Evolutionary conservation across 2,797 vertebrate species (phyloP).

Genomic region (Coregonus suidteri): DNA sequence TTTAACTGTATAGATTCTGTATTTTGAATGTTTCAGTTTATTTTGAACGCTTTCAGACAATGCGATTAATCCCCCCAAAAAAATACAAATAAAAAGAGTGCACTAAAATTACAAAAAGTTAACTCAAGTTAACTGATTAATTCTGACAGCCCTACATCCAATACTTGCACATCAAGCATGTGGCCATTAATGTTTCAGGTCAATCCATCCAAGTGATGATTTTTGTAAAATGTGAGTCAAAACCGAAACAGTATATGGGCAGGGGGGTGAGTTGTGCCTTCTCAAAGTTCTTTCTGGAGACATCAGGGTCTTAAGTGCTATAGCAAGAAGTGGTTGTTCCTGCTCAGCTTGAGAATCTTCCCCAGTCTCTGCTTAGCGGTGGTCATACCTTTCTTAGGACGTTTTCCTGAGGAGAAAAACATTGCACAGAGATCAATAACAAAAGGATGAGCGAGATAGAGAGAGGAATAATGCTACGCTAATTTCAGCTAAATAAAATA

Average conservation of each 20-base stretch:
- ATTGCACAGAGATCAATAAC: background rate
- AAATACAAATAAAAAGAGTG: no score
- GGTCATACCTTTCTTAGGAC: conserved; percentile 99
- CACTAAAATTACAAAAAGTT: no score
- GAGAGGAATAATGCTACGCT: background rate
- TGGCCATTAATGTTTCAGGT: conserved; percentile 65
- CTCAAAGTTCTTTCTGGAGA: no score
- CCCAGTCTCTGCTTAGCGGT: conserved; percentile 97
- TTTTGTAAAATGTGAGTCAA: background rate
- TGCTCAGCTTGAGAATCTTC: conserved; percentile 96
- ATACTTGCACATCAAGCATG: conserved; percentile 73
- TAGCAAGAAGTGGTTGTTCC: conserved; percentile 93
- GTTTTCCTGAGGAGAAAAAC: conserved; percentile 80
- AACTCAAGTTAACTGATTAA: no score
- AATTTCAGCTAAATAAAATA: background rate
- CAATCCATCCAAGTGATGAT: conserved; percentile 41
- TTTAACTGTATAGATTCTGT: no score
- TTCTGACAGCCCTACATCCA: conserved; percentile 16
- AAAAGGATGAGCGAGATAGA: no score
- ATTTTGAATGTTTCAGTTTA: no score
- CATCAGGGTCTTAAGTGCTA: conserved; percentile 56
- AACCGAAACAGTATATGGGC: background rate
- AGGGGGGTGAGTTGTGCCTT: background rate
- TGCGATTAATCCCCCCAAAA: no score
- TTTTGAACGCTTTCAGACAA: no score